Base-by-base conservation (phyloP, 2,888 invertebrate species). In the Drosophila anceps region DNA sequence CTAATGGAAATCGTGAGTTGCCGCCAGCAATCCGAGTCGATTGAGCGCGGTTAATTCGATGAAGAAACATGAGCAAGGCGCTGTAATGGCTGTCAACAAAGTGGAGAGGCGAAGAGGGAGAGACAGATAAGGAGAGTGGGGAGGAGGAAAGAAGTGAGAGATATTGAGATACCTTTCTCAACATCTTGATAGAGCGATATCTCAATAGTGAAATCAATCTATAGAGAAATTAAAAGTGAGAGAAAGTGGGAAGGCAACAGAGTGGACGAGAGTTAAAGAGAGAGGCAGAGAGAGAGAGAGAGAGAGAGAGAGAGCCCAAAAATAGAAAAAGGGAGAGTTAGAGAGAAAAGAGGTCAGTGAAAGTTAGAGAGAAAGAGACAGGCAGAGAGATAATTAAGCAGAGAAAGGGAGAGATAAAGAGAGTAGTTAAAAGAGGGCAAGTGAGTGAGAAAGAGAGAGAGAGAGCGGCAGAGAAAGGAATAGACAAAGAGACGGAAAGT, bases 1-100 rank as follows among this genome's bases (percentile, higher is more conserved):
- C 58, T 70, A 79, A 81, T 81, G 73, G 83, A 79, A 58, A 70
- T 73, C 69, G 68, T 64, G 67, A 79, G 65, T 64, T 39, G 53
- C 41, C 55, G 33, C 13, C 41, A 60, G 41, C 39, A 15, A 46
- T 41, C 31, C 37, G 57, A 33, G 13, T 12, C 57, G 35, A 50
- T 65, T 43, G 48, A 20, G 27, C 12, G 53, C 12, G 41, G 41
- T 41, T 62, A 50, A 58, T 43, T 39, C 29, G 24, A 20, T 43
- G 15, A 43, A n/a, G 46, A 33, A 39, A 29, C 13, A 35, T 33
- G 33, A 27, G 44, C 24, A 27, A n/a, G 33, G 15, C 15, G 51
- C 9, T 18, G 7, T 7, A 18, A 31, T 18, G 3, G 13, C 0
- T 6, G 1, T 18, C 5, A 13, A 41, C n/a, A n/a, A n/a, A 39